A percentile compares a stretch with the other conserved stretches of the same genome.
Evolutionary conservation across 2,888 invertebrate species (phyloP).

Genomic region (Chorisops tibialis): DNA sequence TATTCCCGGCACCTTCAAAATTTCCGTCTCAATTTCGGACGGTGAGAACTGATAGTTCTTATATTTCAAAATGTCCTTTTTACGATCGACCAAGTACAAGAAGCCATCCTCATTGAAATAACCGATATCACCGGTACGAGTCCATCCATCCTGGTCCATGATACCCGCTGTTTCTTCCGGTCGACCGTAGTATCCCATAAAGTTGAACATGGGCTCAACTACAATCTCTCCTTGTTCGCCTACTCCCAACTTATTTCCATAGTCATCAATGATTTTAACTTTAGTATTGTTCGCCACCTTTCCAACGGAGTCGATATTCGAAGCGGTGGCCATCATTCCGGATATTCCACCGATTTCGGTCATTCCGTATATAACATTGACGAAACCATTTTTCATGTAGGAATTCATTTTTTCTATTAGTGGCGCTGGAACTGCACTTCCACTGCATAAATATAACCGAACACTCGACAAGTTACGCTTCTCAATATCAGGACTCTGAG

Average conservation of each 20-base stretch:
- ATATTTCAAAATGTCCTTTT: too few species aligned
- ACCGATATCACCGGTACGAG: constrained; percentile 50
- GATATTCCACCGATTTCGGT: constrained; percentile 28
- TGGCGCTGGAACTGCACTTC: constrained; percentile 16
- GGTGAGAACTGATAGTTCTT: too few species aligned
- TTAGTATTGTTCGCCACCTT: constrained; percentile 40
- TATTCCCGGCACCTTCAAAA: constrained; percentile 43
- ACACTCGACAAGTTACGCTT: not conserved
- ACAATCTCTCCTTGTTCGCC: too few species aligned
- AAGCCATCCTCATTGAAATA: constrained; percentile 43
- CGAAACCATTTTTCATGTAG: too few species aligned
- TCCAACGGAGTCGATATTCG: constrained; percentile 41
- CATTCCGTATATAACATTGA: constrained; percentile 21
- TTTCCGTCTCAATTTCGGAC: too few species aligned
- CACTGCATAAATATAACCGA: not conserved
- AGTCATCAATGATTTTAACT: constrained; percentile 44
- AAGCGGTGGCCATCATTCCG: not conserved
- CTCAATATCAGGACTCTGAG: too few species aligned
- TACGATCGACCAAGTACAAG: too few species aligned
- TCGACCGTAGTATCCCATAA: constrained; percentile 48
- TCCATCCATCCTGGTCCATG: too few species aligned
- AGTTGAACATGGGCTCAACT: constrained; percentile 38
- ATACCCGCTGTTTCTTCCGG: constrained; percentile 44
- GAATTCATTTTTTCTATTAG: constrained; percentile 9
- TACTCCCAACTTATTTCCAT: too few species aligned